Evolutionary conservation across 2,888 invertebrate species (phyloP).

Genomic region (Saturnia japonica): DNA sequence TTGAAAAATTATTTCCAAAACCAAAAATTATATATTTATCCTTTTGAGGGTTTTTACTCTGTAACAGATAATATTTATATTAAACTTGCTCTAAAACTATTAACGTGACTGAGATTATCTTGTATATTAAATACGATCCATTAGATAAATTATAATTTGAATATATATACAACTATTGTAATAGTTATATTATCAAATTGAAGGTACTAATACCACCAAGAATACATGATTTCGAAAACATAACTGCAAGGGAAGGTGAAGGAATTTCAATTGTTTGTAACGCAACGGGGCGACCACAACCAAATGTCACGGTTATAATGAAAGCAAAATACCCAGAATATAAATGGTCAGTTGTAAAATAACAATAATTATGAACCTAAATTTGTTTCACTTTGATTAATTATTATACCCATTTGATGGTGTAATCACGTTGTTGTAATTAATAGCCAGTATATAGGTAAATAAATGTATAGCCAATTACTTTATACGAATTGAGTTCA

Average conservation of each 20-base stretch:
- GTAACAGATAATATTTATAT: too few relatives aligned
- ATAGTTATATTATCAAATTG: constrained; percentile 16
- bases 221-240: constrained; percentile 52
- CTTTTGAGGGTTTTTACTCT: too few relatives aligned
- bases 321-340: constrained; percentile 42
- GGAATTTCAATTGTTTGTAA: constrained; percentile 53
- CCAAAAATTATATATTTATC: too few relatives aligned
- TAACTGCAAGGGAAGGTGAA: constrained; percentile 52
- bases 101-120: too few relatives aligned
- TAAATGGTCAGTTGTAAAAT: constrained; percentile 34
- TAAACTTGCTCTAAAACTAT: too few relatives aligned
- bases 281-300: constrained; percentile 55
- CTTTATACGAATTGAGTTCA: too few relatives aligned
- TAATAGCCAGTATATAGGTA: not conserved
- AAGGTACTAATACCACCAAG: constrained; percentile 60
- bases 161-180: not conserved
- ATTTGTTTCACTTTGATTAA: not conserved
- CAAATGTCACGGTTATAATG: constrained; percentile 52
- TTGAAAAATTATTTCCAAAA: not conserved
- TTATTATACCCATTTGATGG: not conserved
- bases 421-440: not conserved
- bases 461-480: too few relatives aligned
- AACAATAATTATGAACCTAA: not conserved
- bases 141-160: not conserved
- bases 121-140: too few relatives aligned